Conservation (phyloP, 2,113 vertebrate species). For the Grantiella picta region DNA sequence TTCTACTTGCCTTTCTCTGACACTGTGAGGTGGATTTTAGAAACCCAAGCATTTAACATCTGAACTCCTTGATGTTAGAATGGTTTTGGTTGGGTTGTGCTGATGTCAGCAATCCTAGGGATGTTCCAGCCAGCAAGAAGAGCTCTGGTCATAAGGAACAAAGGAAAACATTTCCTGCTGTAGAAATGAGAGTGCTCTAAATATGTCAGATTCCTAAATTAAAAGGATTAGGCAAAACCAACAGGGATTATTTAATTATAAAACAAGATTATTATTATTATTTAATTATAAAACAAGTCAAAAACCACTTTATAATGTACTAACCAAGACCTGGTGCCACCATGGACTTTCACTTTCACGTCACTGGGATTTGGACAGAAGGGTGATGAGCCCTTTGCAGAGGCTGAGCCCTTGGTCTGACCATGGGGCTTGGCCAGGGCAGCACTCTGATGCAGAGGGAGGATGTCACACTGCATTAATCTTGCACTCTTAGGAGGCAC, state of each 20-base stretch:
- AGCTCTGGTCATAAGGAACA: not conserved
- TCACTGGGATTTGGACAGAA: not conserved
- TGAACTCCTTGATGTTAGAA: not conserved
- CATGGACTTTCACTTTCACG: rapidly evolving
- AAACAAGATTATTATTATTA: not conserved
- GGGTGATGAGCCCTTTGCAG: not conserved
- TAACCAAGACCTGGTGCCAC: not conserved
- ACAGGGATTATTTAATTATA: not conserved
- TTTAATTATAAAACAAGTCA: not conserved
- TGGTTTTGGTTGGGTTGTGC: not conserved
- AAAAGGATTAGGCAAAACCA: not conserved
- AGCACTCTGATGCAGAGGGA: not conserved
- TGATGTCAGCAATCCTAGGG: not conserved
- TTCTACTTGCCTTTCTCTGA: not conserved
- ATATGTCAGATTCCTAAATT: not conserved
- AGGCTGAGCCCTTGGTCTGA: not conserved
- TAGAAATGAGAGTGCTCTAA: not conserved
- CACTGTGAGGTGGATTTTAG: not conserved
- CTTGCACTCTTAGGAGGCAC: not conserved
- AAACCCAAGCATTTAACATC: not conserved
- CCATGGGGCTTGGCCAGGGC: not conserved
- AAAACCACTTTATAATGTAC: not conserved
- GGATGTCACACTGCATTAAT: not conserved
- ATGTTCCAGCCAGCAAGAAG: not conserved
- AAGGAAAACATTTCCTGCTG: not conserved